phyloP scores from a whole-genome alignment of 2,888 invertebrate species.

The Phania funesta region DNA sequence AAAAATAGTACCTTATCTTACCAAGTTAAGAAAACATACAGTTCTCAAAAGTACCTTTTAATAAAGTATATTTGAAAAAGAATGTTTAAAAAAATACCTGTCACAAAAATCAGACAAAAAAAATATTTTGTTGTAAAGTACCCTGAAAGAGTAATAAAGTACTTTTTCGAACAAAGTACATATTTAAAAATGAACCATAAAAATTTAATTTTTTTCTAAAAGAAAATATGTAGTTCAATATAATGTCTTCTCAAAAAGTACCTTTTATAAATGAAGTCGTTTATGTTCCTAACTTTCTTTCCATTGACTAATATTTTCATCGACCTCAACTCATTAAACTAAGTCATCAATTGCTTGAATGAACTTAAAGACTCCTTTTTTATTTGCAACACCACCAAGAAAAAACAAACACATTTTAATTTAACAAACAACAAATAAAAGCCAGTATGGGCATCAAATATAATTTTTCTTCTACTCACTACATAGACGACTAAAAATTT shows the following conservation, averaged over 20 bases:
- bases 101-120: no score
- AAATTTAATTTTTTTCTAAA: no score
- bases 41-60: background rate
- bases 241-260: background rate
- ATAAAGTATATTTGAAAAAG: background rate
- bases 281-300: no score
- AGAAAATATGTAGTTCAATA: no score
- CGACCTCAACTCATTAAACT: background rate
- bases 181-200: no score
- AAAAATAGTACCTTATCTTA: no score
- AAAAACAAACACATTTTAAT: background rate
- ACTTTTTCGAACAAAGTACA: no score
- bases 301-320: no score
- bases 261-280: no score
- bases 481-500: conserved; percentile 43
- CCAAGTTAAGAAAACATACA: no score
- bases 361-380: background rate
- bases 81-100: background rate
- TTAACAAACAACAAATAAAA: conserved; percentile 19
- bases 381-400: background rate
- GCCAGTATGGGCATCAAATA: conserved; percentile 21
- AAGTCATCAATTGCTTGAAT: background rate
- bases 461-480: background rate
- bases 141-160: no score
- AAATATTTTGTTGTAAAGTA: no score